Evolutionary conservation across 1,140 invertebrate species (phyloP).

Genomic region (Polypedilum pembai): DNA sequence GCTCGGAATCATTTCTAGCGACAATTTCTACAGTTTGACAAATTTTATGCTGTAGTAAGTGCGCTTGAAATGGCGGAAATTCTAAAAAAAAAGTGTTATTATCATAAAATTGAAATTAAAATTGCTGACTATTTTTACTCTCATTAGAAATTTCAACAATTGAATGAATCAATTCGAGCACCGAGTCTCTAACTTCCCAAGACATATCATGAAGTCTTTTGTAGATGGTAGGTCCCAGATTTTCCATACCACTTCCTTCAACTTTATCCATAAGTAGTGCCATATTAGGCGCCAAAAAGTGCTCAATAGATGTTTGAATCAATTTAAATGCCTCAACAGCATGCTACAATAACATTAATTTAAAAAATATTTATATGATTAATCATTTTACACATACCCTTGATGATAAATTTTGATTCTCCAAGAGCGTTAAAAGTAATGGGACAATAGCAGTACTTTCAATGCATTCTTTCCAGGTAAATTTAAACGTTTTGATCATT

Average conservation of each 20-base stretch:
- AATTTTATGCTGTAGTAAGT: slow-evolving; percentile 57
- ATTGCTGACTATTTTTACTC: slow-evolving; percentile 54
- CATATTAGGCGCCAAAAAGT: slow-evolving; percentile 66
- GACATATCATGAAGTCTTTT: slow-evolving; percentile 59
- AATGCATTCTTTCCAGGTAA: slow-evolving; percentile 59
- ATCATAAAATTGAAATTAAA: too few species aligned
- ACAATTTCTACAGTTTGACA: slow-evolving; percentile 56
- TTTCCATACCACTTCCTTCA: slow-evolving; percentile 54
- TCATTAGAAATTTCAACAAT: slow-evolving; percentile 58
- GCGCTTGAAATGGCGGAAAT: slow-evolving; percentile 67
- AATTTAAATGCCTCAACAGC: slow-evolving; percentile 59
- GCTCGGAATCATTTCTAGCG: slow-evolving; percentile 56
- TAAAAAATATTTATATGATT: slow-evolving; percentile 27
- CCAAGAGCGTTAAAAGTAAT: slow-evolving; percentile 42
- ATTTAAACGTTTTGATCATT: slow-evolving; percentile 58
- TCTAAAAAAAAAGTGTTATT: slow-evolving; percentile 46
- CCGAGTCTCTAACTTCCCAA: slow-evolving; percentile 69
- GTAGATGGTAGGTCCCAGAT: slow-evolving; percentile 56
- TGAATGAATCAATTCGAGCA: slow-evolving; percentile 60
- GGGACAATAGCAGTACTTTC: slow-evolving; percentile 42
- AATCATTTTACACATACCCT: slow-evolving; percentile 36
- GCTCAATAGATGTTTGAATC: slow-evolving; percentile 58
- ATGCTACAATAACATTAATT: slow-evolving; percentile 47
- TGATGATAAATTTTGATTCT: slow-evolving; percentile 41
- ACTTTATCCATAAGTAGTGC: slow-evolving; percentile 58